Evolutionary conservation across 2,888 invertebrate species (phyloP), one percentile per base, ranked within the genome.

Genomic region (Athrips mouffetella): DNA sequence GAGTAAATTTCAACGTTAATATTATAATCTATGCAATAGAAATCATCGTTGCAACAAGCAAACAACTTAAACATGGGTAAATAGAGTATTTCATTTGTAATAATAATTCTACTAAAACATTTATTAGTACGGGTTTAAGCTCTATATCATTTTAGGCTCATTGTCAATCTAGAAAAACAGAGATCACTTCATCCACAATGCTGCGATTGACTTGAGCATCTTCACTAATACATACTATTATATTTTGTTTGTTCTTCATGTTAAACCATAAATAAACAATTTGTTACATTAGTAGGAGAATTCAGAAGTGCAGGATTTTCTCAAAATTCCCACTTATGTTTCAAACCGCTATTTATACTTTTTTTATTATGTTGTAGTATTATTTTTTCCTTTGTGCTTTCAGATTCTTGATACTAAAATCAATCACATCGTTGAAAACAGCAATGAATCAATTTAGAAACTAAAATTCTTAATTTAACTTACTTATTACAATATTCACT

Each of bases 81-180:
- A 86, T 86, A 86, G 74, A 78, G 72, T 70, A 71, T 74, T 74
- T 77, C 73, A 73, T 76, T 72, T 77, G 70, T 80, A 74, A 74
- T 78, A 75, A 80, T 82, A 82, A 67, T 76, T 72, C 80, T 86
- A 85, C 78, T 81, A 85, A 82, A 86, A 82, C 80, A 81, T 83
- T 84, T 80, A 80, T 71, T 77, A 69, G 76, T 80, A 79, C 68
- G 76, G 76, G 71, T 63, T 71, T 86, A 87, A 88, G 87, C 88
- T 88, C 87, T 87, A 77, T 87, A 86, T 76, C 69, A 69, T 75
- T 70, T 86, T 87, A 88, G 87, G 87, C 87, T 86, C 79, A 70
- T 68, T 70, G 72, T 73, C 66, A 62, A 59, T 78, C 79, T 73
- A 75, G 77, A 80, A 76, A 62, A 67, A 77, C 82, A 80, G 68